Conservation (phyloP, 2,888 invertebrate species). For the Ceratothoa steindachneri region DNA sequence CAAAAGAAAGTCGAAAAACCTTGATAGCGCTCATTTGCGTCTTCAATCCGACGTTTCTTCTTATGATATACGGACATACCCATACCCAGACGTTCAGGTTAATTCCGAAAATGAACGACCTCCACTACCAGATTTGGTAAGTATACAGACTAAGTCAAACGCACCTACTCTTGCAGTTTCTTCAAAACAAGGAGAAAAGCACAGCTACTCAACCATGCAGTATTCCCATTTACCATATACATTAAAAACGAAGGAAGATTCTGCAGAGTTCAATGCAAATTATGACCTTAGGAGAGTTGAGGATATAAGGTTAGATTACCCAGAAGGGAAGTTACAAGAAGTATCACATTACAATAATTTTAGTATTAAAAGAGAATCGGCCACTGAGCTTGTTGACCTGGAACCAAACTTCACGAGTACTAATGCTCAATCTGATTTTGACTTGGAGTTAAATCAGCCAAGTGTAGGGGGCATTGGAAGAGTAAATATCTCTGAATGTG, state of each 20-base stretch:
- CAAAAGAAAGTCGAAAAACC: background rate
- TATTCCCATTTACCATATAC: background rate
- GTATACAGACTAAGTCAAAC: background rate
- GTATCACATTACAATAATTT: background rate
- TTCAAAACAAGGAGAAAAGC: background rate
- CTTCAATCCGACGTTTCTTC: background rate
- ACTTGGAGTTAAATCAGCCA: no score
- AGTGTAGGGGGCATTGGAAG: no score
- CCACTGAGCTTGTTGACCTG: background rate
- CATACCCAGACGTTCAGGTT: background rate
- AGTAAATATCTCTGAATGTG: no score
- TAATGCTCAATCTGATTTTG: no score
- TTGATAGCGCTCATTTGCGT: background rate
- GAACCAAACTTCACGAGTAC: no score
- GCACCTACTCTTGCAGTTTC: background rate
- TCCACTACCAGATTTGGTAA: background rate
- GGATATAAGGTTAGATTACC: conserved; percentile 8
- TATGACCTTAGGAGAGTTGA: background rate
- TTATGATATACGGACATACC: no score
- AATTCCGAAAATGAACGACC: background rate
- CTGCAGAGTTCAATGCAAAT: no score
- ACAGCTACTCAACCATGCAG: background rate
- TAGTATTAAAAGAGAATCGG: background rate
- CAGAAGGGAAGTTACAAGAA: background rate
- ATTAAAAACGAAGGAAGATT: background rate